These are phyloP conservation scores for Boloria euphrosyne DNA, from an alignment of 2,888 invertebrate species.

Conservation along the genomic window DNA sequence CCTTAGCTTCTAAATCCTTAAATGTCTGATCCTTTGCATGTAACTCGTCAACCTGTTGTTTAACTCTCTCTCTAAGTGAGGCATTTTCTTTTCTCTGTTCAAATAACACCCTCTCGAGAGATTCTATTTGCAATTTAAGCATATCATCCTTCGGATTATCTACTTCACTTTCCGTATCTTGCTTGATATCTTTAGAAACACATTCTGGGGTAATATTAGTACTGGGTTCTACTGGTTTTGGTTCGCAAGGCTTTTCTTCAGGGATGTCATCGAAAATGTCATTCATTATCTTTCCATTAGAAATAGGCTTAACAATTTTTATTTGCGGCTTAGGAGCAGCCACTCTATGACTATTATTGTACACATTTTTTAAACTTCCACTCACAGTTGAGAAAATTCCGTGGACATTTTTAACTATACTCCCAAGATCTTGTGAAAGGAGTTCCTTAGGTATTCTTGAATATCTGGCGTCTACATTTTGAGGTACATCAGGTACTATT, in stretches of 20 bases:
- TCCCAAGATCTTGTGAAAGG: constrained; percentile 69
- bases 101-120: constrained; percentile 61
- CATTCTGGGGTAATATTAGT: background rate
- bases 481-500: constrained; percentile 54
- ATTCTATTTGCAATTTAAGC: constrained; percentile 62
- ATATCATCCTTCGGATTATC: constrained; percentile 54
- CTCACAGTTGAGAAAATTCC: constrained; percentile 77
- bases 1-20: constrained; percentile 75
- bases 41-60: constrained; percentile 65
- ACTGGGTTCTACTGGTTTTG: constrained; percentile 1
- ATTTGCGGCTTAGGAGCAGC: constrained; percentile 54
- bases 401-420: constrained; percentile 76
- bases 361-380: constrained; percentile 73
- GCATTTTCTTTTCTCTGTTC: constrained; percentile 70
- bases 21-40: constrained; percentile 65
- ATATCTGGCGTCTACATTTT: constrained; percentile 52
- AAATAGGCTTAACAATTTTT: constrained; percentile 52
- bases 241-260: constrained; percentile 26
- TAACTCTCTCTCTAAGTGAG: constrained; percentile 59
- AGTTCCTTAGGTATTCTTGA: constrained; percentile 67
- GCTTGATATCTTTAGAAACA: background rate
- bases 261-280: constrained; percentile 68
- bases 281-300: constrained; percentile 69
- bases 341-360: constrained; percentile 59
- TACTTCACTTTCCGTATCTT: constrained; percentile 30